A percentile compares a stretch with the other conserved stretches of the same genome.
These are phyloP conservation scores for Clusia tigrina DNA, from an alignment of 2,888 invertebrate species.

Conservation along the genomic window DNA sequence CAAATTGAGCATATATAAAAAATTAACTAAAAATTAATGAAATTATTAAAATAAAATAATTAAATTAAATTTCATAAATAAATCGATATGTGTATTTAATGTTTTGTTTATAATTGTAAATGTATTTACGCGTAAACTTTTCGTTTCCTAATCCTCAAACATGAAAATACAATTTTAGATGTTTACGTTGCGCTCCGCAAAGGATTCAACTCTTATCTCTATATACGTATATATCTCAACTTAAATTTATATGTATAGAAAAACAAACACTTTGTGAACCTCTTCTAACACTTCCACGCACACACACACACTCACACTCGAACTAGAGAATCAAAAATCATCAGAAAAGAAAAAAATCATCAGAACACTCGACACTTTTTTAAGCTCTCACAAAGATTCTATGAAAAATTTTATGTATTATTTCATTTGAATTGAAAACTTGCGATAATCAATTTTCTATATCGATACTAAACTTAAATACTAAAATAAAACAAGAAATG, in stretches of 20 bases:
- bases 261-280: not conserved
- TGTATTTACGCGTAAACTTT: constrained; percentile 16
- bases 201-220: constrained; percentile 11
- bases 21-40: constrained; percentile 20
- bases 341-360: not conserved
- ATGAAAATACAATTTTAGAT: constrained; percentile 15
- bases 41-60: constrained; percentile 8
- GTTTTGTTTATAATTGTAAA: not conserved
- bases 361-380: not conserved
- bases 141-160: constrained; percentile 1
- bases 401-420: constrained; percentile 41
- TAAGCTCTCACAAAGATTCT: constrained; percentile 32
- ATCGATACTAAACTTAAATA: not conserved
- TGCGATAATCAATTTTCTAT: not conserved
- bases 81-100: not conserved
- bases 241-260: not conserved
- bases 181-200: no score
- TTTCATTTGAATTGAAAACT: not conserved
- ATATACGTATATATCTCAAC: constrained; percentile 8
- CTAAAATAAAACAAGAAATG: constrained; percentile 30
- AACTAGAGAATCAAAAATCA: not conserved
- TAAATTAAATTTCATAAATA: constrained; percentile 5
- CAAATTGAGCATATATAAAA: constrained; percentile 7
- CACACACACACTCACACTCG: not conserved
- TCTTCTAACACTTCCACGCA: not conserved